Conservation (phyloP, 2,797 vertebrate genomes). For the Salarias fasciatus region DNA sequence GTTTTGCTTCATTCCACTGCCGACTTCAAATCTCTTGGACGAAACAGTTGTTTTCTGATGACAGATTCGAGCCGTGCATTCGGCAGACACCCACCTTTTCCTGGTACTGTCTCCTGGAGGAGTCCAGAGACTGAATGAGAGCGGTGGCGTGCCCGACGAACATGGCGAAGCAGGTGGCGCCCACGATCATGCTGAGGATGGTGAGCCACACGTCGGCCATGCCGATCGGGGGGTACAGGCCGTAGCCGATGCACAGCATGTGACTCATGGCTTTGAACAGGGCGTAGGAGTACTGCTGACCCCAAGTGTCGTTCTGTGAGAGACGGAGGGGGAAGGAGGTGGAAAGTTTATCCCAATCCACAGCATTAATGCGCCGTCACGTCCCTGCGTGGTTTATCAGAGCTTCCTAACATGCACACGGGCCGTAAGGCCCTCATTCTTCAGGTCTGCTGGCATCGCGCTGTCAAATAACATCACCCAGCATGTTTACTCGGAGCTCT, state of each 20-base stretch:
- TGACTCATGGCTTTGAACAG: constrained; percentile 99
- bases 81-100: constrained; percentile 91
- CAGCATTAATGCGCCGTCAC: constrained; percentile 6
- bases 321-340: constrained; percentile 21
- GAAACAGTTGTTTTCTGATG: too few relatives aligned
- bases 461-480: not conserved
- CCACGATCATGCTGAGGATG: constrained; percentile 99
- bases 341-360: constrained; percentile 8
- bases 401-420: not conserved
- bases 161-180: constrained; percentile 99
- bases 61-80: too few relatives aligned
- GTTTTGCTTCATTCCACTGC: too few relatives aligned
- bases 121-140: constrained; percentile 98
- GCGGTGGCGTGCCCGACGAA: constrained; percentile 98
- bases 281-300: constrained; percentile 97
- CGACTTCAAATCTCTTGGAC: too few relatives aligned
- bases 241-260: constrained; percentile 98
- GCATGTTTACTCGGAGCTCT: not conserved
- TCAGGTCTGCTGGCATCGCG: not conserved
- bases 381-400: not conserved
- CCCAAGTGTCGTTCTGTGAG: constrained; percentile 95
- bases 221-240: constrained; percentile 93
- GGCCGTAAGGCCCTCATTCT: constrained; percentile 6
- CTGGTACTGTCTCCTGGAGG: constrained; percentile 96
- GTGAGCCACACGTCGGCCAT: constrained; percentile 99